Percentiles rank a stretch among this genome's conserved stretches.
phyloP scores from a whole-genome alignment of 2,888 invertebrate genomes.

The Conchocele bisecta region DNA sequence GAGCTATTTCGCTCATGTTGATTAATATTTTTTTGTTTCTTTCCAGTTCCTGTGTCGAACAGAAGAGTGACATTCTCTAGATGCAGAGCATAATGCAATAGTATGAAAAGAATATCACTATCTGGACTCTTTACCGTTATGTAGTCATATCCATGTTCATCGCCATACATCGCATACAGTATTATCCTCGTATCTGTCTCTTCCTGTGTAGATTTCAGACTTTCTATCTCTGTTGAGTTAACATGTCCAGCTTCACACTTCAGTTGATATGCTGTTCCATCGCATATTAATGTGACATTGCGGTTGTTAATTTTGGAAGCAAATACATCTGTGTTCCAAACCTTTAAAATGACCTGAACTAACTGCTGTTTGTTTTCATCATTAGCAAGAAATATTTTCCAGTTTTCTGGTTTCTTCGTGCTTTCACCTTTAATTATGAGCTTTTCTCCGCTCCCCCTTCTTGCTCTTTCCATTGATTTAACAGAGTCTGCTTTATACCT shows the following conservation, averaged over 20 bases:
- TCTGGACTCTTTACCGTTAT: constrained; percentile 39
- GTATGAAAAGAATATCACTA: constrained; percentile 35
- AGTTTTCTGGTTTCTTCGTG: constrained; percentile 24
- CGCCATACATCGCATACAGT: constrained; percentile 30
- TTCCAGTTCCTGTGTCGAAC: constrained; percentile 38
- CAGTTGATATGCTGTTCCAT: constrained; percentile 16
- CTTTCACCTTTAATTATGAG: constrained; percentile 1
- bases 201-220: constrained; percentile 33
- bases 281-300: constrained; percentile 20
- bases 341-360: neutral
- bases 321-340: constrained; percentile 27
- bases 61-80: constrained; percentile 18
- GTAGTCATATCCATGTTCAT: constrained; percentile 25
- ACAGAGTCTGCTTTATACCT: constrained; percentile 2
- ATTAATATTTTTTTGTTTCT: constrained; percentile 30
- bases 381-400: constrained; percentile 22
- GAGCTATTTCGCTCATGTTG: constrained; percentile 24
- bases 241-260: constrained; percentile 23
- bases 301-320: constrained; percentile 18
- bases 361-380: constrained; percentile 30
- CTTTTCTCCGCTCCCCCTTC: constrained; percentile 13
- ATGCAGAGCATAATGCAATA: constrained; percentile 26
- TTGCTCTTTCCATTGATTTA: constrained; percentile 10
- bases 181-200: constrained; percentile 33
- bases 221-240: constrained; percentile 3